Evolutionary conservation across 2,113 vertebrate genomes (phyloP).

Genomic region (Ailurus styani): DNA sequence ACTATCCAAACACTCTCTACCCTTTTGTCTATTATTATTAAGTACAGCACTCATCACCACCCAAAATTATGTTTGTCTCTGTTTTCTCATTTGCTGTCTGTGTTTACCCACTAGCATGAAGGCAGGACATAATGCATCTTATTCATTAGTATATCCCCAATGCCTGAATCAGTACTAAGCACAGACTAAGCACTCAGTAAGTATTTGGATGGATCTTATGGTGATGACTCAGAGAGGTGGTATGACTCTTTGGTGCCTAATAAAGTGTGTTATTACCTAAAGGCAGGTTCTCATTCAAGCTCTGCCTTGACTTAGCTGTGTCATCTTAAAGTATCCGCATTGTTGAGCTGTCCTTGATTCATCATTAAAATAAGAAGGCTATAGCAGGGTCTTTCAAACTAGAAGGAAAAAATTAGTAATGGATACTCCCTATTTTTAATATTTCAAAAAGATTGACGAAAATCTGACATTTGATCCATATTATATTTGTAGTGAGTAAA

Average conservation of each 20-base stretch:
- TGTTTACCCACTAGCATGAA: not conserved
- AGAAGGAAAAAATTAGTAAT: slow-evolving; percentile 1
- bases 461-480: slow-evolving; percentile 19
- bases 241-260: not conserved
- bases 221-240: not conserved
- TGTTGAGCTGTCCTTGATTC: not conserved
- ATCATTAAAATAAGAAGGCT: slow-evolving; percentile 13
- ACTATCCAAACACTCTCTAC: not conserved
- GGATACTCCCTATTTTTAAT: slow-evolving; percentile 22
- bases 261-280: not conserved
- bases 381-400: slow-evolving; percentile 6
- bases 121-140: not conserved
- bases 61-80: slow-evolving; percentile 6
- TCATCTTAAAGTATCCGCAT: not conserved
- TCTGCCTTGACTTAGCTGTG: slow-evolving; percentile 2
- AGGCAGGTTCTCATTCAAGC: not conserved
- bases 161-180: not conserved
- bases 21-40: not conserved
- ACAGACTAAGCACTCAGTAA: not conserved
- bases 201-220: not conserved
- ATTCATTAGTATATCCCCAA: not conserved
- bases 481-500: not conserved
- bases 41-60: not conserved
- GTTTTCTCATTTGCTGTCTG: not conserved
- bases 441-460: not conserved